Base-by-base conservation (phyloP, 2,113 vertebrate genomes). In the Lepus timidus region DNA sequence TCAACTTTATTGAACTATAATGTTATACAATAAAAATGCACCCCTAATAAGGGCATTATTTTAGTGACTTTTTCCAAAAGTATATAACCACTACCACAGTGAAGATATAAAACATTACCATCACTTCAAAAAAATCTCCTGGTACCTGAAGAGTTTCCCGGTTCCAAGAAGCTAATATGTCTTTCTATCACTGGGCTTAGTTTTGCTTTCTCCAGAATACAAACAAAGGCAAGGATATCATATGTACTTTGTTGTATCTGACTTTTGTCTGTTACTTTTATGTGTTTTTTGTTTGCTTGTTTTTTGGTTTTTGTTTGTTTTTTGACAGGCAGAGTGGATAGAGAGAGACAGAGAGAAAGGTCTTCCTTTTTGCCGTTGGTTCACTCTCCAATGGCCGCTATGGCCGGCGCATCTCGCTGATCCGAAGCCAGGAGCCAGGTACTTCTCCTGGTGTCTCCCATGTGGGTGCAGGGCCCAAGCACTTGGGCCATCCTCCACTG, bases 191-290 rank as follows among this genome's bases (percentile, higher is more conserved):
- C 29, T 73, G 65, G 62, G 27, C 85, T 85, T 25, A 79, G 27
- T 88, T 91, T 88, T 65, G 16, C n/a, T 88, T 68, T 80, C 67
- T 86, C n/a, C 61, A 51, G 44, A 79, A 23, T 27, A 51, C 39
- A 9, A 23, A 20, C 71, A 36, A 79, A 58, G 22, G 19, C 90
- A n/a, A 3, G 84, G 4, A 23, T 79, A 51, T 16, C 27, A 31
- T 67, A 10, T 49, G 10, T 52, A 33, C 31, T 70, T 73, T 81
- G 85, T 83, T 71, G 13, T 25, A 14, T 52, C 25, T 91, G 36
- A 2, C 52, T 83, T 79, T 88, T 91, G 75, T 80, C 39, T 70
- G 17, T 62, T 58, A 82, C 61, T 44, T 44, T 44, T 29, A 19
- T 85, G 11, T 39, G 36, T 36, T 36, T 36, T 36, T 36, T 36